Evolutionary conservation across 2,797 vertebrate genomes (phyloP).

Genomic region (Steatocranus sp.): DNA sequence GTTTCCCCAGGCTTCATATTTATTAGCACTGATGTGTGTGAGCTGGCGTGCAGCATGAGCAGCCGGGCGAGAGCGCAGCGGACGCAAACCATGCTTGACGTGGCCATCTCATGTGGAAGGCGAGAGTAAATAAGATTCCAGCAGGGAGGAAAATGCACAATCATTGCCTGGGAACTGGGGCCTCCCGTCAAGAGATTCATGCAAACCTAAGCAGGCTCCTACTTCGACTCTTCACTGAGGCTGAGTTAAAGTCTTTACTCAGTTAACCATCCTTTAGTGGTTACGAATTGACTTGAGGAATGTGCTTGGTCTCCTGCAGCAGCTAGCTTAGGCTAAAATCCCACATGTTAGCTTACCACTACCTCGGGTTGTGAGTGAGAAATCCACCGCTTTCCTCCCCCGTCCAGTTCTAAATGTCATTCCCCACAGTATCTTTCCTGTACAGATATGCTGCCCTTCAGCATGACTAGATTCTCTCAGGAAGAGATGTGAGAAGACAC

Average conservation of each 20-base stretch:
- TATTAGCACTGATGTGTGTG: constrained; percentile 65
- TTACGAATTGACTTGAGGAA: constrained; percentile 54
- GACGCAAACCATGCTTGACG: constrained; percentile 70
- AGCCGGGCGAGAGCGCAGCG: constrained; percentile 56
- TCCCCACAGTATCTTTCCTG: constrained; percentile 50
- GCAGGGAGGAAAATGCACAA: constrained; percentile 63
- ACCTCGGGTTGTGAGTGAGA: constrained; percentile 38
- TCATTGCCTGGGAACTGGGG: constrained; percentile 58
- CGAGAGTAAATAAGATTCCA: constrained; percentile 66
- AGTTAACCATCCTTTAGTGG: constrained; percentile 55
- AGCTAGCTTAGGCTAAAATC: constrained; percentile 5
- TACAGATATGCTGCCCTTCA: constrained; percentile 58
- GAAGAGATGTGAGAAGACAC: constrained; percentile 54
- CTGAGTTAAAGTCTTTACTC: constrained; percentile 28
- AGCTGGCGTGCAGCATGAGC: constrained; percentile 51
- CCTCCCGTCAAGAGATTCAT: constrained; percentile 43
- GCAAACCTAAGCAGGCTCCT: constrained; percentile 40
- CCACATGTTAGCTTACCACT: background rate
- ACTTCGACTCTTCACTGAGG: constrained; percentile 2
- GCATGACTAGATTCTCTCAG: constrained; percentile 60
- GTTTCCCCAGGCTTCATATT: constrained; percentile 56
- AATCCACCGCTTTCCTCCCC: constrained; percentile 27
- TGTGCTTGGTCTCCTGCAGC: constrained; percentile 3
- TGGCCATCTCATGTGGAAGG: constrained; percentile 71
- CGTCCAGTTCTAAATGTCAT: constrained; percentile 68